A percentile compares a stretch with the other conserved stretches of the same genome.
phyloP scores from a whole-genome alignment of 2,113 vertebrate species.

The Hystrix brachyura region DNA sequence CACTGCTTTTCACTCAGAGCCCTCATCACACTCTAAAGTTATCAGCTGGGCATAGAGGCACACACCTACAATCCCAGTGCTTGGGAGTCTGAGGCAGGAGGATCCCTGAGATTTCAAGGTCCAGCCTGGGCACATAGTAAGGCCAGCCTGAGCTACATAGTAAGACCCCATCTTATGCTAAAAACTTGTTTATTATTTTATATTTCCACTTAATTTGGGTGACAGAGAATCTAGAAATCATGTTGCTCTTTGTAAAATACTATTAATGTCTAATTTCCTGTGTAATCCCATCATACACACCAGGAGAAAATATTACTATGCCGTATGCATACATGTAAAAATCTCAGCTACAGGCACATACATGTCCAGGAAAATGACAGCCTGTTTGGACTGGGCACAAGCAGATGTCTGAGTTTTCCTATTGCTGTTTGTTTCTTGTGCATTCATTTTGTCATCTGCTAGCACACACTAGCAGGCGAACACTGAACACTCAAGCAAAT shows the following conservation, averaged over 20 bases:
- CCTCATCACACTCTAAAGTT: neutral
- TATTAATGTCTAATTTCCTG: neutral
- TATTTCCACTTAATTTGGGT: slow-evolving; percentile 9
- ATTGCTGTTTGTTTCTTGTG: neutral
- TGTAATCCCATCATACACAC: neutral
- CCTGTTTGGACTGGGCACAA: neutral
- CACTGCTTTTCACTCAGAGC: neutral
- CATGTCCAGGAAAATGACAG: neutral
- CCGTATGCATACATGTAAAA: neutral
- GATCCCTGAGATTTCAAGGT: neutral
- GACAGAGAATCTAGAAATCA: slow-evolving; percentile 2
- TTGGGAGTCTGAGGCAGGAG: neutral
- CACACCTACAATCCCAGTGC: neutral
- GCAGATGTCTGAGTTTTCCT: neutral
- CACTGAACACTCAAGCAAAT: neutral
- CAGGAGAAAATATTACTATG: neutral
- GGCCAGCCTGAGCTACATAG: neutral
- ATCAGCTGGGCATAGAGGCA: neutral
- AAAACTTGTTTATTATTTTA: neutral
- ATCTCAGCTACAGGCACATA: neutral
- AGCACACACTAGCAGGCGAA: neutral
- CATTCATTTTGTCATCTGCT: neutral
- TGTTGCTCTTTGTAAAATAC: slow-evolving; percentile 3
- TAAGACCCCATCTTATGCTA: neutral
- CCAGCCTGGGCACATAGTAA: neutral